A percentile compares a stretch with the other conserved stretches of the same genome.
phyloP scores from a whole-genome alignment of 2,113 vertebrate genomes.

The Cairina moschata region DNA sequence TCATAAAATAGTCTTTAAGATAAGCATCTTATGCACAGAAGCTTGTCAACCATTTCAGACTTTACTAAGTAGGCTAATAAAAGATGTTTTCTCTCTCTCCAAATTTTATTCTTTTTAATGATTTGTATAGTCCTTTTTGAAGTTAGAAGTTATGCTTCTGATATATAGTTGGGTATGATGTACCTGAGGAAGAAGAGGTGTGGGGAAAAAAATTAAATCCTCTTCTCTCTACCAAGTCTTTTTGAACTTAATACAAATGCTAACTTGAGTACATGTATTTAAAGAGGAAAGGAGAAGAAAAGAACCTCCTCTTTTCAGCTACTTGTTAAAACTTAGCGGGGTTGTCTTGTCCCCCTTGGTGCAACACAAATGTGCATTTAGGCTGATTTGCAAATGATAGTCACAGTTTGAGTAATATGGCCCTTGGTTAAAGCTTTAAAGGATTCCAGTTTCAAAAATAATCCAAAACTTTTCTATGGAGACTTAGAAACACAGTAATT shows the following conservation, averaged over 20 bases:
- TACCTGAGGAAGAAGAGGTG: not conserved
- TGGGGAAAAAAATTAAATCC: not conserved
- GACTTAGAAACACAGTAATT: not conserved
- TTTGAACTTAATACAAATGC: not conserved
- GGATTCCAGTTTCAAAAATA: not conserved
- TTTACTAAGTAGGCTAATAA: not conserved
- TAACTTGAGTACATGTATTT: not conserved
- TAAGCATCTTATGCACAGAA: not conserved
- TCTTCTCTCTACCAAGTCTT: not conserved
- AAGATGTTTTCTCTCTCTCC: not conserved
- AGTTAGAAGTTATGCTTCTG: not conserved
- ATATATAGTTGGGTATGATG: not conserved
- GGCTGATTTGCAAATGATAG: not conserved
- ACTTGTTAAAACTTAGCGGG: not conserved
- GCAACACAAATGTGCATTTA: not conserved
- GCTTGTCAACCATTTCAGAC: not conserved
- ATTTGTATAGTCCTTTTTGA: not conserved
- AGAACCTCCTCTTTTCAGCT: not conserved
- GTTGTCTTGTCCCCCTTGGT: not conserved
- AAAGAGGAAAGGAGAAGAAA: not conserved
- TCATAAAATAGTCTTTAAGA: not conserved
- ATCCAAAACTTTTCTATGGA: rapidly evolving
- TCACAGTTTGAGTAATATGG: not conserved
- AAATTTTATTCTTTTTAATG: not conserved
- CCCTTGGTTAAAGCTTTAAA: not conserved